Conservation (phyloP, 2,113 vertebrate species). For the Perca fluviatilis region DNA sequence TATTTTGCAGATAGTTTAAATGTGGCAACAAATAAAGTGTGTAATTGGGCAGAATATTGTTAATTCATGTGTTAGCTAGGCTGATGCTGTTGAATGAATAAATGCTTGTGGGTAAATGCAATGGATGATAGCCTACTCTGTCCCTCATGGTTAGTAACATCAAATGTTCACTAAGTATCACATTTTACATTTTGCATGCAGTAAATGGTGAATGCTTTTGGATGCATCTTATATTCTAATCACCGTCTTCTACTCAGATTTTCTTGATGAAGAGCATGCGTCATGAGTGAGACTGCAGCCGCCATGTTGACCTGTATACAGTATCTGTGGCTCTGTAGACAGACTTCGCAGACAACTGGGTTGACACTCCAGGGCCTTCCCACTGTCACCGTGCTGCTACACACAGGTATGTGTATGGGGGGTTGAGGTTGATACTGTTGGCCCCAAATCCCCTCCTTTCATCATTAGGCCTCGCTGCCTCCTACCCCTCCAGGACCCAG, state of each 20-base stretch:
- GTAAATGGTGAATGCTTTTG: background rate
- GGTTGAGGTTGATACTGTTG: conserved; percentile 19
- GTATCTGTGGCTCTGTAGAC: conserved; percentile 45
- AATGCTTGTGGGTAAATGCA: background rate
- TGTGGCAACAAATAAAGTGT: background rate
- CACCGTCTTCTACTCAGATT: background rate
- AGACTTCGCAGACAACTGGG: conserved; percentile 71
- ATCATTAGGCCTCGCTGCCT: conserved; percentile 69
- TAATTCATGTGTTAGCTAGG: background rate
- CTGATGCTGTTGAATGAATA: background rate
- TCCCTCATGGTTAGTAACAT: background rate
- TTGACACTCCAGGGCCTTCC: conserved; percentile 70
- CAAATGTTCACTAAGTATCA: background rate
- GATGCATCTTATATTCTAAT: conserved; percentile 5
- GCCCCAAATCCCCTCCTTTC: conserved; percentile 59
- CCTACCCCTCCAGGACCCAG: conserved; percentile 46
- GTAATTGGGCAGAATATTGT: background rate
- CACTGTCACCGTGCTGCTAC: conserved; percentile 33
- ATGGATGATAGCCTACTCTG: background rate
- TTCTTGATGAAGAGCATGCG: conserved; percentile 18
- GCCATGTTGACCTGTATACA: conserved; percentile 72
- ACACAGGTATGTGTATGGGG: conserved; percentile 38
- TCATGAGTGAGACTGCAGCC: conserved; percentile 28
- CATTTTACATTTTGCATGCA: background rate
- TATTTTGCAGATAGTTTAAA: background rate